Evolutionary conservation across 2,888 invertebrate genomes (phyloP).

Genomic region (Trachelus iudaicus): DNA sequence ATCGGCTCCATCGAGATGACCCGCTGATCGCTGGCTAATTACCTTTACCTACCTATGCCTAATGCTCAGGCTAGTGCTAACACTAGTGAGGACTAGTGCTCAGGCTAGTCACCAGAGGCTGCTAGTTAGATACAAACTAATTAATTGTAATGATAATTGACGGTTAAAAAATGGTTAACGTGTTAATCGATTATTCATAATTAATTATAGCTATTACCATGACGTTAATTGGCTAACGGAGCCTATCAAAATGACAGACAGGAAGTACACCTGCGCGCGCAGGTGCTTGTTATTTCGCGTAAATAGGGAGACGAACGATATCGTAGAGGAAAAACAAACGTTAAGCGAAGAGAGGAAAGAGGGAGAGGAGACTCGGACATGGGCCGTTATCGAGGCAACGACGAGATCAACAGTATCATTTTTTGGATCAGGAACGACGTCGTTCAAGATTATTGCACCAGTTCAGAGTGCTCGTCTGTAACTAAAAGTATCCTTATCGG

Average conservation of each 20-base stretch:
- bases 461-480: too few relatives aligned
- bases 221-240: conserved; percentile 6
- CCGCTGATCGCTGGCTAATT: conserved; percentile 24
- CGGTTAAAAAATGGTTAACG: conserved; percentile 38
- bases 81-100: conserved; percentile 56
- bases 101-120: conserved; percentile 59
- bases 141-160: conserved; percentile 40
- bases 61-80: conserved; percentile 60
- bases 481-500: not conserved
- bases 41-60: conserved; percentile 34
- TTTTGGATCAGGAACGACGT: too few relatives aligned
- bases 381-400: conserved; percentile 28
- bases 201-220: conserved; percentile 10
- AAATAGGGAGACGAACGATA: conserved; percentile 9
- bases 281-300: too few relatives aligned
- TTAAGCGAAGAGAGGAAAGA: conserved; percentile 27
- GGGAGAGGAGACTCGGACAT: conserved; percentile 24
- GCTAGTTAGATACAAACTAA: conserved; percentile 52
- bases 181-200: conserved; percentile 30
- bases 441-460: too few relatives aligned
- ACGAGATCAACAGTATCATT: not conserved
- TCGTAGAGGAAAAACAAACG: conserved; percentile 24
- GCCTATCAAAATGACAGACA: too few relatives aligned
- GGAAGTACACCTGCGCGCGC: too few relatives aligned
- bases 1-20: conserved; percentile 20